A percentile compares a stretch with the other conserved stretches of the same genome.
Conservation (phyloP, 2,113 vertebrate genomes). For the Apodemus speciosus region DNA sequence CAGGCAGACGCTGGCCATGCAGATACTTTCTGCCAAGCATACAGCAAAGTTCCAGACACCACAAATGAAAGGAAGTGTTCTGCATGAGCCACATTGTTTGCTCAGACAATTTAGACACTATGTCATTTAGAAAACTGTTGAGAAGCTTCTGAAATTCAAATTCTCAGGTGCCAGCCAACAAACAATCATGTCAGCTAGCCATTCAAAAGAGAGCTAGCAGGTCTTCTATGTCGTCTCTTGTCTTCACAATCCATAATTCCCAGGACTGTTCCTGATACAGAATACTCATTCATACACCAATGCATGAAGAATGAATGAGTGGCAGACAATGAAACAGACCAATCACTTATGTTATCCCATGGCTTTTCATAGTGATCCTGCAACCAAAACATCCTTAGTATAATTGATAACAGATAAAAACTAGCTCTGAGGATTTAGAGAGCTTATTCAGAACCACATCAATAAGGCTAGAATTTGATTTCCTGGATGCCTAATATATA, state of each 20-base stretch:
- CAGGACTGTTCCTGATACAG: not conserved
- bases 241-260: not conserved
- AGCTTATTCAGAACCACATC: not conserved
- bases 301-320: not conserved
- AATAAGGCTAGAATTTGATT: not conserved
- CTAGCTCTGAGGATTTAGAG: not conserved
- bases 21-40: not conserved
- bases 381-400: not conserved
- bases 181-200: not conserved
- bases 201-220: not conserved
- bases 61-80: not conserved
- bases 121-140: conserved; percentile 10
- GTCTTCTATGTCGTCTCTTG: not conserved
- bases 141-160: not conserved
- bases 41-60: not conserved
- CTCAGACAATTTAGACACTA: not conserved
- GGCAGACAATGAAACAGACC: not conserved
- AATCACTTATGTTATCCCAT: not conserved
- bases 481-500: not conserved
- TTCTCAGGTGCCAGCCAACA: not conserved
- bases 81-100: not conserved
- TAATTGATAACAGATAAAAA: not conserved
- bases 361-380: not conserved
- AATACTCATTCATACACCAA: not conserved
- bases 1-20: not conserved